phyloP scores from a whole-genome alignment of 2,888 invertebrate genomes.

The Camptogramma bilineatum region DNA sequence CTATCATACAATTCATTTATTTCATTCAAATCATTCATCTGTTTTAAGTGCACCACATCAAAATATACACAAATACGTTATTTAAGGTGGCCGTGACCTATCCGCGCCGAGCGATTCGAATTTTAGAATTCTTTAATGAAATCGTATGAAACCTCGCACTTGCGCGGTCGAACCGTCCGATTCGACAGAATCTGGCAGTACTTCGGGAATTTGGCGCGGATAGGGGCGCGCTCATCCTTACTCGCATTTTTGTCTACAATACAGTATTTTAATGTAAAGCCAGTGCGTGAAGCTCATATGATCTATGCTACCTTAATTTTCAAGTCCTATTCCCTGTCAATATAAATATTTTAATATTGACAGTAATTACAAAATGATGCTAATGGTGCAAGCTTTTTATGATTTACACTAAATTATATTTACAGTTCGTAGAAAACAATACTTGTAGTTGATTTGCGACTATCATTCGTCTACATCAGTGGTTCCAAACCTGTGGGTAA shows the following conservation, averaged over 20 bases:
- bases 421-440: not conserved
- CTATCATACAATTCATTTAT: conserved; percentile 1
- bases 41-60: not conserved
- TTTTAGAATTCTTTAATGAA: too few species aligned
- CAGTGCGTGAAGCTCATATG: not conserved
- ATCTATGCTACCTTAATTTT: not conserved
- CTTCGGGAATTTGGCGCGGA: too few species aligned
- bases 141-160: too few species aligned
- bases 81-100: too few species aligned
- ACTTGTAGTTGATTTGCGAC: not conserved
- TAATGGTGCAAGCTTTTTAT: not conserved
- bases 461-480: not conserved
- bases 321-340: not conserved
- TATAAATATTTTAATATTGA: not conserved
- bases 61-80: not conserved
- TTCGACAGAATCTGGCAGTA: too few species aligned
- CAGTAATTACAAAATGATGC: not conserved
- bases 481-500: too few species aligned
- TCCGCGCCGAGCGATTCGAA: too few species aligned
- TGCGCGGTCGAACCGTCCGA: too few species aligned
- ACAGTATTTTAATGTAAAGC: not conserved
- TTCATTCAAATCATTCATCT: not conserved
- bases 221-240: too few species aligned
- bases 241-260: not conserved
- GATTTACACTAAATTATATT: not conserved